Evolutionary conservation across 2,113 vertebrate genomes (phyloP).

Genomic region (Cyprinodon brontotheroides): DNA sequence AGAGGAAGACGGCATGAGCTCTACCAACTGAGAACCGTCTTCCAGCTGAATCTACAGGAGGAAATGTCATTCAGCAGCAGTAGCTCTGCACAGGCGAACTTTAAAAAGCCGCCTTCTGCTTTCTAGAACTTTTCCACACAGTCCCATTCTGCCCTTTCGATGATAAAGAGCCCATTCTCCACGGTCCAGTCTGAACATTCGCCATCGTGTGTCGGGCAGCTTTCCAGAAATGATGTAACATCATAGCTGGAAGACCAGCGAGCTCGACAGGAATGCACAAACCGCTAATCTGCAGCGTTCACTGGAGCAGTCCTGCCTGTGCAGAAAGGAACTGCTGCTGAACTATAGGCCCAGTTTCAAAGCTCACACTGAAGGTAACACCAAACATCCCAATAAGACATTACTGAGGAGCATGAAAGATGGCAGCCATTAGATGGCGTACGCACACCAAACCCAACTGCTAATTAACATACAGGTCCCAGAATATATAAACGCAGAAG

Average conservation of each 20-base stretch:
- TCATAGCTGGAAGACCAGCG: slow-evolving; percentile 50
- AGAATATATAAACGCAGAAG: too few relatives aligned
- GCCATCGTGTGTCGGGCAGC: slow-evolving; percentile 12
- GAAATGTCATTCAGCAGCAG: neutral
- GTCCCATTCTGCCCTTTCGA: neutral
- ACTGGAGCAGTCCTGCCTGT: slow-evolving; percentile 14
- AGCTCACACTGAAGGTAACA: too few relatives aligned
- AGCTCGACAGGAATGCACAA: slow-evolving; percentile 40
- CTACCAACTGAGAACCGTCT: slow-evolving; percentile 25
- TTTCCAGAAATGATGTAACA: slow-evolving; percentile 66
- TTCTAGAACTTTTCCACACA: neutral
- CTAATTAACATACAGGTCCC: too few relatives aligned
- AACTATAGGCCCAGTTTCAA: too few relatives aligned
- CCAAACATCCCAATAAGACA: too few relatives aligned
- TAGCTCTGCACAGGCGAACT: neutral
- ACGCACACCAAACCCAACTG: too few relatives aligned
- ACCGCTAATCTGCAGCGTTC: slow-evolving; percentile 41
- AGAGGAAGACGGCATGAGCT: slow-evolving; percentile 10
- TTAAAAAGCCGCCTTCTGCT: neutral
- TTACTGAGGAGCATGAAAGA: too few relatives aligned
- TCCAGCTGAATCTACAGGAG: slow-evolving; percentile 6
- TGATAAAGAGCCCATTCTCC: slow-evolving; percentile 1
- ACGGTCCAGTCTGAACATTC: slow-evolving; percentile 35
- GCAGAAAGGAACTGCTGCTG: slow-evolving; percentile 57
- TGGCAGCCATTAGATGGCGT: too few relatives aligned